Conservation (phyloP, 2,888 invertebrate species). For the Noctua pronuba region DNA sequence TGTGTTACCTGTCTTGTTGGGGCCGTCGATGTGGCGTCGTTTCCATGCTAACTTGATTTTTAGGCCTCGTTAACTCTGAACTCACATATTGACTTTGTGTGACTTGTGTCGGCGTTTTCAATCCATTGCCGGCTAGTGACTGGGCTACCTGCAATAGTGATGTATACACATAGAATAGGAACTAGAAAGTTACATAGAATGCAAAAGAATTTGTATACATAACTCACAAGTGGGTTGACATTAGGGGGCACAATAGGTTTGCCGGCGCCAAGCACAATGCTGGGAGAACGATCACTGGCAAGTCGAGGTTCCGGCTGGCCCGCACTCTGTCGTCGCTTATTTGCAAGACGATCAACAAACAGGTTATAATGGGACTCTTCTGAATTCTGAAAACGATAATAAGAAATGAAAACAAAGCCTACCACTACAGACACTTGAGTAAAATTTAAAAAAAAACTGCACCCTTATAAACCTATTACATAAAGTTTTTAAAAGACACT, state of each 20-base stretch:
- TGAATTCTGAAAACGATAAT: slow-evolving; percentile 84
- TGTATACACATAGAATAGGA: neutral
- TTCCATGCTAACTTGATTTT: slow-evolving; percentile 80
- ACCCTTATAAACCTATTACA: neutral
- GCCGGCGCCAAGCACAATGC: slow-evolving; percentile 87
- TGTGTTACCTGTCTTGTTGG: slow-evolving; percentile 80
- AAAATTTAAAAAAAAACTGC: neutral
- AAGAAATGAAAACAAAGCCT: neutral
- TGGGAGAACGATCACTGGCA: slow-evolving; percentile 84
- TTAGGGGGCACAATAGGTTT: slow-evolving; percentile 86
- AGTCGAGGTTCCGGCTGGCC: slow-evolving; percentile 87
- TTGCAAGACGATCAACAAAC: slow-evolving; percentile 94
- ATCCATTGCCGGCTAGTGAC: slow-evolving; percentile 75
- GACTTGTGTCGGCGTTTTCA: slow-evolving; percentile 71
- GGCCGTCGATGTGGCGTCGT: slow-evolving; percentile 78
- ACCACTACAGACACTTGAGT: neutral
- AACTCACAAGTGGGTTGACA: slow-evolving; percentile 84
- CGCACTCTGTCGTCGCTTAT: slow-evolving; percentile 93
- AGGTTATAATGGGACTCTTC: slow-evolving; percentile 94
- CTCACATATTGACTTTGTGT: slow-evolving; percentile 82
- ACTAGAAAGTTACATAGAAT: neutral
- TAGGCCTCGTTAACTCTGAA: slow-evolving; percentile 78
- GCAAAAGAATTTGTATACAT: neutral
- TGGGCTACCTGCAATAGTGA: slow-evolving; percentile 79
- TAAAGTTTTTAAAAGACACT: slow-evolving; percentile 6